Evolutionary conservation across 2,797 vertebrate species (phyloP), one percentile per base, ranked within the genome.

Genomic region (Pelodytes ibericus): DNA sequence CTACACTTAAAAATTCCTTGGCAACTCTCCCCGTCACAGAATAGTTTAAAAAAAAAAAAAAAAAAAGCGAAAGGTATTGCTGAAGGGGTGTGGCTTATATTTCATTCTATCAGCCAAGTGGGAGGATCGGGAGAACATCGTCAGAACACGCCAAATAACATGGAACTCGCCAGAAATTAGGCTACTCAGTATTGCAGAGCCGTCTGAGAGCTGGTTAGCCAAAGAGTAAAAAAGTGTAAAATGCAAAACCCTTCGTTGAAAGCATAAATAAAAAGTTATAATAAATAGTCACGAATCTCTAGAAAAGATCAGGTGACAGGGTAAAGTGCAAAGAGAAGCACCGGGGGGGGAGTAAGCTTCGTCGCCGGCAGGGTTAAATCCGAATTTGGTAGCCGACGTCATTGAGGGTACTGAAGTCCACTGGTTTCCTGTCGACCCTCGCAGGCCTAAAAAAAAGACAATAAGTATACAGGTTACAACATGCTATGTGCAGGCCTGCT

Each of bases 311-410:
- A 59, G 53, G 77, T 83, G 56, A 78, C 77, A 77, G 85, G 80
- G 80, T 87, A 86, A 89, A 89, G 86, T 89, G 88, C 87, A 83
- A 84, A 57, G 8, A 84, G 83, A 82, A 90, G 89, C 89, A 85
- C 88, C 84, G 26, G 7, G 83, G 78, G 84, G 83, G 78, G 84
- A 81, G 80, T 75, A 74, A 80, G 80, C 16, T 41, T 31, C 18
- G 20, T n/a, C 58, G n/a, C 0, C 58, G 30, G 3, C 81, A 67
- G 58, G 73, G 61, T 92, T 90, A 98, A 87, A 99, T 98, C 69
- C 96, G 94, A 82, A 99, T 97, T 86, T 99, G 97, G 86, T 99
- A 99, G 76, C 95, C 92, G 1, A 92, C 95, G 64, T 99, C 97
- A 0, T 81, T 96, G 81, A 98, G 90, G 0, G 92, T 91, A 79